Base-by-base conservation (phyloP, 2,797 vertebrate genomes). In the Silurus aristotelis region DNA sequence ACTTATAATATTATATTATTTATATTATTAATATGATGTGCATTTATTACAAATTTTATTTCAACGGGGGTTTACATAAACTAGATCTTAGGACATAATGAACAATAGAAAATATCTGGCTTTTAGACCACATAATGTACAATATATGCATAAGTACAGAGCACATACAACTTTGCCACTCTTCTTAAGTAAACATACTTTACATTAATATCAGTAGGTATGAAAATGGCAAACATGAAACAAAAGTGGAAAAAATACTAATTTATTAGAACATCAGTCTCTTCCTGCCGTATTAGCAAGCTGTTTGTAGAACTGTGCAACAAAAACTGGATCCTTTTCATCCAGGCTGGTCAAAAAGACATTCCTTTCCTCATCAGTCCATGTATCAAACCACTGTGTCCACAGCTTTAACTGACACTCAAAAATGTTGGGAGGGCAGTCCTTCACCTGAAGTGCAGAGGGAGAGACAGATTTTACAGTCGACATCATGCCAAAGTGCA, bases 371-470 rank as follows among this genome's bases (percentile, higher is more conserved):
- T 95, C 93, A 87, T 97, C 96, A 75, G 94, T 93, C 97, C 97
- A 98, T 14, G 96, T 93, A 89, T 96, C 95, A 87, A 98, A 98
- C 97, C 97, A 98, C 92, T 97, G 97, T 87, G 94, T 96, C 97
- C 97, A 98, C 85, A 98, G 94, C 61, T 95, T 95, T 55, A 98
- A 92, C 91, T 98, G 97, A 91, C 97, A 98, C 85, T 98, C 96
- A 90, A 96, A 97, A 89, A 98, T 96, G 92, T 95, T 97, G 72
- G 94, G 97, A 25, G 95, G 95, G 52, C 91, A 91, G 91, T 96
- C 96, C 63, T 91, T 94, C 8, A 98, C 95, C 92, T 96, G 88
- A 56, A 85, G 68, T 14, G 56, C n/a, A 75, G 43, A 84, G 1
- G 80, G 80, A 79, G 72, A 70, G 48, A 80, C 7, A 80, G 22